These are phyloP conservation scores for Pyrrhia umbra DNA, from an alignment of 2,888 invertebrate species.

Conservation along the genomic window DNA sequence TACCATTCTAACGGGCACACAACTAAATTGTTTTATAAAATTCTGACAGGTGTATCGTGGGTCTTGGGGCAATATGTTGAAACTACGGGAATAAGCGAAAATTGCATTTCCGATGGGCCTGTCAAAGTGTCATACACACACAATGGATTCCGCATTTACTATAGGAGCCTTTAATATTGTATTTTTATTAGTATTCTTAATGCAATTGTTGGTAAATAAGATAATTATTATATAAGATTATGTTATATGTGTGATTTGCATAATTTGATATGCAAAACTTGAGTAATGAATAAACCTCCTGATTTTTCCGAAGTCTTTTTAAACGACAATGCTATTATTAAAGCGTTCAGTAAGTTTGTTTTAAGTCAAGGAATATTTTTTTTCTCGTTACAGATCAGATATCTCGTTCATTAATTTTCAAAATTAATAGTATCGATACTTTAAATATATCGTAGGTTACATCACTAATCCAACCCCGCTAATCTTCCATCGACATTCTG, in stretches of 20 bases:
- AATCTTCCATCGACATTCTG: constrained; percentile 64
- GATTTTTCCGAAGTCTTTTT: no score
- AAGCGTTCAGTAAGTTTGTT: no score
- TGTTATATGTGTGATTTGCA: no score
- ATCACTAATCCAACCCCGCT: constrained; percentile 50
- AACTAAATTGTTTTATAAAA: constrained; percentile 9
- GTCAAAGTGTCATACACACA: constrained; percentile 46
- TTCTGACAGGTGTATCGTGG: constrained; percentile 21
- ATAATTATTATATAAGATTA: no score
- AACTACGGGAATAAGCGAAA: constrained; percentile 32
- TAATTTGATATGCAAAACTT: background rate
- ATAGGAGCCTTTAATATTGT: background rate
- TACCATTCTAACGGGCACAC: background rate
- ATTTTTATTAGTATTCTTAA: background rate
- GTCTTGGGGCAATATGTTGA: background rate
- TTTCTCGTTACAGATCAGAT: no score
- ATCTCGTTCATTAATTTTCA: no score
- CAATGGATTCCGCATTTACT: constrained; percentile 15
- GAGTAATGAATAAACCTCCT: no score
- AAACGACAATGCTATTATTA: no score
- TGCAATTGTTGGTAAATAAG: background rate
- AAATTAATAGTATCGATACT: no score
- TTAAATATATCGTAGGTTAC: background rate
- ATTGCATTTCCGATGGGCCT: constrained; percentile 36
- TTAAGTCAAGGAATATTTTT: no score